Evolutionary conservation across 2,888 invertebrate genomes (phyloP), one percentile per base, ranked within the genome.

Genomic region (Lochmaea crataegi): DNA sequence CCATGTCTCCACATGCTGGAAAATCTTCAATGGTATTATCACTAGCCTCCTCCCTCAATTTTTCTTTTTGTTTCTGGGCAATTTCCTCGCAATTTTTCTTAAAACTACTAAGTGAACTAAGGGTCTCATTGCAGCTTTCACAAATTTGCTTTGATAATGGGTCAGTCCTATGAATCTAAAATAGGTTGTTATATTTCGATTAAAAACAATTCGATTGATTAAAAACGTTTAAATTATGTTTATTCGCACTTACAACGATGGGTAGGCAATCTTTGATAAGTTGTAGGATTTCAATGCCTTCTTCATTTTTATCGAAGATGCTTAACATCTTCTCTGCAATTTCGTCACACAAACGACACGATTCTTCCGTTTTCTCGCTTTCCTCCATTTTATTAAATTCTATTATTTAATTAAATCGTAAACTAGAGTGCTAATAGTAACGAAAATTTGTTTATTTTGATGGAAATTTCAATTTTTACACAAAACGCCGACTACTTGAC

Each of bases 111-210:
- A 85, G 80, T 32, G 77, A 79, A 66, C 82, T 80, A 22, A 87
- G 76, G 68, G 82, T 85, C 12, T 81, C 80, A 45, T 82, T 83
- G 76, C 86, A 87, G 60, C 80, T 81, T 75, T 84, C 83, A 78
- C 87, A 87, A 65, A 87, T 82, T 72, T 81, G 81, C 80, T 87
- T 87, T 51, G 86, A 84, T 73, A 87, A 76, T 56, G 86, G 86
- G 80, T 87, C 87, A 61, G 84, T 84, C 76, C 85, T 84, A 78
- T 86, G 86, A 71, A 87, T 84, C 87, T 87, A 78, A 56, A 86
- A 53, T 53, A 83, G 64, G 57, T 58, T 53, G 74, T 74, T 70
- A 58, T 41, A 16, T 74, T 51, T 16, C 26, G 57, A 63, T 22
- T 7, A 42, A 48, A 22, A 65, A 51, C 64, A 32, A 66, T 72